Evolutionary conservation across 2,888 invertebrate species (phyloP).

Genomic region (Tipula helvola): DNA sequence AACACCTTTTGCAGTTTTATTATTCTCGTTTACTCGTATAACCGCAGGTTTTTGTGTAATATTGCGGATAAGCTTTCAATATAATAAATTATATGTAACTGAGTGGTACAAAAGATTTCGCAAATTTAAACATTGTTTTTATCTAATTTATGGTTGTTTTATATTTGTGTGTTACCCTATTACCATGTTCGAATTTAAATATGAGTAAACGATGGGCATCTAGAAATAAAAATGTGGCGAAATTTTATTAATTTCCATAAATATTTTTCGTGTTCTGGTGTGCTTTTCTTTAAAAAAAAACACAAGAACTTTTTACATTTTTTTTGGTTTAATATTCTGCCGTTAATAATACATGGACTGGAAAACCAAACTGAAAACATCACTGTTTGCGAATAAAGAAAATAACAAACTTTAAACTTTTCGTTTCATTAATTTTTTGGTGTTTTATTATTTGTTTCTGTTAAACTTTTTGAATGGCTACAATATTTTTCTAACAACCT

Average conservation of each 20-base stretch:
- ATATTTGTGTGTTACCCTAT: neutral
- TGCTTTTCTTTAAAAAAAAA: neutral
- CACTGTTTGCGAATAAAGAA: neutral
- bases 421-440: neutral
- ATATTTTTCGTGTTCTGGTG: neutral
- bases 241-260: neutral
- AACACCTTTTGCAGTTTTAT: neutral
- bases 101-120: neutral
- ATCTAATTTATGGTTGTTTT: neutral
- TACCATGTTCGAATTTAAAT: neutral
- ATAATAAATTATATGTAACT: neutral
- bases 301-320: neutral
- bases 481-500: too few relatives aligned
- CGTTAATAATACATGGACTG: neutral
- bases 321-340: neutral
- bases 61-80: neutral
- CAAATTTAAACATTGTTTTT: neutral
- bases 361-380: neutral
- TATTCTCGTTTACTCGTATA: neutral
- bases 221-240: neutral
- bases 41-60: neutral
- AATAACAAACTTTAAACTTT: neutral
- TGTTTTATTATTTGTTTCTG: neutral
- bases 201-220: neutral
- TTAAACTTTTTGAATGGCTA: too few relatives aligned